Evolutionary conservation across 2,888 invertebrate genomes (phyloP).

Genomic region (Lepidocyrtinus sp.): DNA sequence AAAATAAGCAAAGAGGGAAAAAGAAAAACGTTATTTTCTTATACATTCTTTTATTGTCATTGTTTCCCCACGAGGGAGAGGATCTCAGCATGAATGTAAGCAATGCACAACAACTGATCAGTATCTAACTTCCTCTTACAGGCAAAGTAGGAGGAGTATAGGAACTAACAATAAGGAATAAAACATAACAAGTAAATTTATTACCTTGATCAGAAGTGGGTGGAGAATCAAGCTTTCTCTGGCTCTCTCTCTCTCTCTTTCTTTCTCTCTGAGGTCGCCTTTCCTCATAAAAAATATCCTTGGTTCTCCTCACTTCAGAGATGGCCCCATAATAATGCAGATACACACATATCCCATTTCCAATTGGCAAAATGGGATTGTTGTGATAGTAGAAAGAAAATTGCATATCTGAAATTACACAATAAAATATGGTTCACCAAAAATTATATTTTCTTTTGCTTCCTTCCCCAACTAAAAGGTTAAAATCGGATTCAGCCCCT

Average conservation of each 20-base stretch:
- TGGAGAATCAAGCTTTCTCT: constrained; percentile 23
- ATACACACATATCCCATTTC: constrained; percentile 4
- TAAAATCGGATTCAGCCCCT: not conserved
- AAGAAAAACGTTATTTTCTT: constrained; percentile 15
- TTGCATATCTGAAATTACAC: constrained; percentile 16
- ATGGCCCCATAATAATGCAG: constrained; percentile 14
- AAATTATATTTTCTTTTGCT: constrained; percentile 17
- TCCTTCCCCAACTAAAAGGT: not conserved
- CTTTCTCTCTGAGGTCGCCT: constrained; percentile 2
- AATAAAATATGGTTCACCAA: constrained; percentile 12
- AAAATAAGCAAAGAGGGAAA: not conserved
- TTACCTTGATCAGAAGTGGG: constrained; percentile 33
- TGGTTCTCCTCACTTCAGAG: constrained; percentile 2
- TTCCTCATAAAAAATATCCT: constrained; percentile 16
- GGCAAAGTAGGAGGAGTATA: constrained; percentile 3
- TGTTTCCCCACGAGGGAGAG: constrained; percentile 1
- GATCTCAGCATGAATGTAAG: not conserved
- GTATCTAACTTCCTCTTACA: not conserved
- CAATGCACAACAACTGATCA: not conserved
- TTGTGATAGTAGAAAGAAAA: constrained; percentile 14
- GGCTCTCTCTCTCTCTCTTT: constrained; percentile 12
- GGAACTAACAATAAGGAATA: constrained; percentile 14
- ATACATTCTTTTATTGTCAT: constrained; percentile 11
- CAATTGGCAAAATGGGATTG: constrained; percentile 20
- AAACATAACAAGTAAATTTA: constrained; percentile 30